Conservation (phyloP, 1,140 invertebrate species). For the Hypsibius dujardini region DNA sequence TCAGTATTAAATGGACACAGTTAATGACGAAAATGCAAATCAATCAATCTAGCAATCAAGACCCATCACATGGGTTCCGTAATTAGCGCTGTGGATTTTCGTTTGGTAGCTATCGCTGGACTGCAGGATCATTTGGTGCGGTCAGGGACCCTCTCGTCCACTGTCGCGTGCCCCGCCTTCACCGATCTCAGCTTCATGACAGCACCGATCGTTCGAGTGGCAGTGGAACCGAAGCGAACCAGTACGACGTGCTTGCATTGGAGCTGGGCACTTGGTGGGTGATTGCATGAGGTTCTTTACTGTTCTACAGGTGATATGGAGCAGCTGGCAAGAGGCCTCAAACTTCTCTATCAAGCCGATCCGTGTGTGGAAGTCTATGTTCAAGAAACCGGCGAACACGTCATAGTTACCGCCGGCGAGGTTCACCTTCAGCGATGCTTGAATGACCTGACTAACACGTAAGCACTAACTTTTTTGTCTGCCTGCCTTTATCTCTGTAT, state of each 20-base stretch:
- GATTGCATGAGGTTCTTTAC: not conserved
- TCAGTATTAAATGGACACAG: slow-evolving; percentile 10
- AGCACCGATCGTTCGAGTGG: slow-evolving; percentile 77
- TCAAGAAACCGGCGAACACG: slow-evolving; percentile 84
- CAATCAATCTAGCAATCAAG: too few species aligned
- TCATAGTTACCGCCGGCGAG: slow-evolving; percentile 88
- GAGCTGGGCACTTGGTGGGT: not conserved
- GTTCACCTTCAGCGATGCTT: slow-evolving; percentile 89
- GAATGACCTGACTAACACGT: slow-evolving; percentile 53
- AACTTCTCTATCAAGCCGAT: slow-evolving; percentile 74
- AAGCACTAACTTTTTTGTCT: slow-evolving; percentile 21
- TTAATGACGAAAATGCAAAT: slow-evolving; percentile 18
- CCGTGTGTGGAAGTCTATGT: slow-evolving; percentile 69
- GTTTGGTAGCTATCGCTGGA: slow-evolving; percentile 55
- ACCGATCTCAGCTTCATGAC: slow-evolving; percentile 58
- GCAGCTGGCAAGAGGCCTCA: slow-evolving; percentile 57
- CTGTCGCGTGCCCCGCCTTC: slow-evolving; percentile 67
- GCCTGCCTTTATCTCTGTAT: too few species aligned
- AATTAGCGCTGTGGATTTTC: slow-evolving; percentile 23
- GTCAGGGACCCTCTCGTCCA: slow-evolving; percentile 71
- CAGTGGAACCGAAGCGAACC: slow-evolving; percentile 70
- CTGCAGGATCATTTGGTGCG: slow-evolving; percentile 70
- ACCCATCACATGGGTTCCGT: too few species aligned
- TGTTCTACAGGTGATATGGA: slow-evolving; percentile 46
- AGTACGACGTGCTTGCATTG: slow-evolving; percentile 28